Conservation (phyloP, 2,888 invertebrate genomes). For the Hyposoter didymator region DNA sequence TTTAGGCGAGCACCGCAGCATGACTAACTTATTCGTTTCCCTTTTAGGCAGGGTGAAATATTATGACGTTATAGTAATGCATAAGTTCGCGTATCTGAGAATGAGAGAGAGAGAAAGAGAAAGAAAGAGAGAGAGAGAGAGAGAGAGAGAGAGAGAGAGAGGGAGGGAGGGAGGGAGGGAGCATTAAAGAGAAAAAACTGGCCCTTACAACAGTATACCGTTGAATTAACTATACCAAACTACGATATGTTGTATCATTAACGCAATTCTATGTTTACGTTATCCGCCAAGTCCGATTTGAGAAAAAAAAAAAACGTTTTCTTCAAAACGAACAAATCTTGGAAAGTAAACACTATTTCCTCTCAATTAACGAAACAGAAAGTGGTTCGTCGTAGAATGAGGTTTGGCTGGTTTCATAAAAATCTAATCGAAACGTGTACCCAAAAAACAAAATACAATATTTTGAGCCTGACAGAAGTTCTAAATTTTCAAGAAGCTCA, state of each 20-base stretch:
- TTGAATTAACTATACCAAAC: slow-evolving; percentile 18
- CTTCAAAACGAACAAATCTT: not conserved
- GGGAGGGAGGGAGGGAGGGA: not conserved
- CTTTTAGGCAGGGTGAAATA: slow-evolving; percentile 79
- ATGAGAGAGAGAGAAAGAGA: slow-evolving; percentile 15
- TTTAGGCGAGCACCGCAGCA: slow-evolving; percentile 78
- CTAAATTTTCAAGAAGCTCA: too few relatives aligned
- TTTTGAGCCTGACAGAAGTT: too few relatives aligned
- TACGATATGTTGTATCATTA: slow-evolving; percentile 22
- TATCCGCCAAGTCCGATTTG: not conserved
- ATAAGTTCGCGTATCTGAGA: slow-evolving; percentile 60
- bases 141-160: slow-evolving; percentile 1
- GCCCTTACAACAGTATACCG: slow-evolving; percentile 37
- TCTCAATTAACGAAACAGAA: not conserved
- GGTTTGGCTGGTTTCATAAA: not conserved
- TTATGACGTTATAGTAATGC: slow-evolving; percentile 64
- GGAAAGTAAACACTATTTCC: not conserved
- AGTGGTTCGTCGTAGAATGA: not conserved
- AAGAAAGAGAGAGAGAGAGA: not conserved
- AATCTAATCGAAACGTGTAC: slow-evolving; percentile 2
- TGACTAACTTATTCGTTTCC: slow-evolving; percentile 79
- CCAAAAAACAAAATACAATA: not conserved
- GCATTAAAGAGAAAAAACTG: slow-evolving; percentile 43
- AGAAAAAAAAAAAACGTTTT: not conserved
- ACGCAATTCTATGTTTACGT: not conserved